Evolutionary conservation across 2,888 invertebrate species (phyloP).

Genomic region (Cephus runcator): DNA sequence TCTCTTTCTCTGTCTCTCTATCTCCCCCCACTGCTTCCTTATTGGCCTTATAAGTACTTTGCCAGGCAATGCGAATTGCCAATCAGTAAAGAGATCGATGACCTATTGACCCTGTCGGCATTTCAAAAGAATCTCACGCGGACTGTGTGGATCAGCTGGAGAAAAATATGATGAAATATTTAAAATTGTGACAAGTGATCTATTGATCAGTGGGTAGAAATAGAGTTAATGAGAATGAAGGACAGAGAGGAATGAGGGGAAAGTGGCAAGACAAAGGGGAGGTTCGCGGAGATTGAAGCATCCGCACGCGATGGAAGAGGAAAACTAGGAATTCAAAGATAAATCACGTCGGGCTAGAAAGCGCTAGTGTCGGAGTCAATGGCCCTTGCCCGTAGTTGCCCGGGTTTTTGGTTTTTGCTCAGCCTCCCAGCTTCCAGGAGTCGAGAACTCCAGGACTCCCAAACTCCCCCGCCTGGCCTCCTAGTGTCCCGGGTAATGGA

Average conservation of each 20-base stretch:
- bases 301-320: slow-evolving; percentile 44
- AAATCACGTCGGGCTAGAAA: slow-evolving; percentile 49
- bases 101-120: not conserved
- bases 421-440: slow-evolving; percentile 9
- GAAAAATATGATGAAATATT: not conserved
- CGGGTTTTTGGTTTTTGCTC: slow-evolving; percentile 56
- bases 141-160: not conserved
- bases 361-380: slow-evolving; percentile 57
- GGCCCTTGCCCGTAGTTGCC: slow-evolving; percentile 56
- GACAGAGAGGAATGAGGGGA: not conserved
- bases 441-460: slow-evolving; percentile 23
- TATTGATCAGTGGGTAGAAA: not conserved
- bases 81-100: not conserved
- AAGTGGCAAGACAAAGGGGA: not conserved
- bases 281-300: slow-evolving; percentile 27
- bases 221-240: not conserved
- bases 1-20: slow-evolving; percentile 16
- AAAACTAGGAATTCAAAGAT: slow-evolving; percentile 46
- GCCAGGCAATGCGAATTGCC: not conserved
- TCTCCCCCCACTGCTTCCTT: not conserved
- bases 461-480: slow-evolving; percentile 38
- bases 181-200: not conserved
- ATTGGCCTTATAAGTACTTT: not conserved
- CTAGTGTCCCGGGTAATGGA: slow-evolving; percentile 57
- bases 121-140: not conserved